phyloP scores from a whole-genome alignment of 2,888 invertebrate species.

The Acleris sparsana region DNA sequence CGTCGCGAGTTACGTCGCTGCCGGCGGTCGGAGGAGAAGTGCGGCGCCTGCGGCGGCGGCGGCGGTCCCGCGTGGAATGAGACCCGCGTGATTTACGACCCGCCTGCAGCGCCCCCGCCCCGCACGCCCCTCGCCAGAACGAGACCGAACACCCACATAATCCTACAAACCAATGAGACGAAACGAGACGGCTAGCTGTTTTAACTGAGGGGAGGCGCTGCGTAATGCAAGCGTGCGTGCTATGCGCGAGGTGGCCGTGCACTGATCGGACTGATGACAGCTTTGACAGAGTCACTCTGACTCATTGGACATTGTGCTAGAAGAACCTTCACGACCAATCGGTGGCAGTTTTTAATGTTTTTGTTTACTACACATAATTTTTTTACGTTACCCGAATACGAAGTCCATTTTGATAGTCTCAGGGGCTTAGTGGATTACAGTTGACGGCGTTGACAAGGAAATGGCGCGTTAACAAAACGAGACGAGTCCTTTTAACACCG shows the following conservation, averaged over 20 bases:
- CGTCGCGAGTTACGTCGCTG: slow-evolving; percentile 79
- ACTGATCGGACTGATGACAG: slow-evolving; percentile 80
- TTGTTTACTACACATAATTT: slow-evolving; percentile 54
- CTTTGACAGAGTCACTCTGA: slow-evolving; percentile 74
- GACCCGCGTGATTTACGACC: slow-evolving; percentile 83
- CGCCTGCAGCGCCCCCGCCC: slow-evolving; percentile 82
- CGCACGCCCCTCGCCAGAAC: slow-evolving; percentile 69
- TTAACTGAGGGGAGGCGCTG: slow-evolving; percentile 80
- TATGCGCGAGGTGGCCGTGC: slow-evolving; percentile 82
- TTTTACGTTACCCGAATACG: slow-evolving; percentile 32
- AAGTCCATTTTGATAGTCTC: slow-evolving; percentile 49
- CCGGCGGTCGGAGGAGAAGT: slow-evolving; percentile 78
- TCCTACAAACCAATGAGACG: slow-evolving; percentile 43
- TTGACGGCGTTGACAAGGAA: slow-evolving; percentile 75
- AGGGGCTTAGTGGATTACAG: slow-evolving; percentile 67
- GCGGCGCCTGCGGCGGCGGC: slow-evolving; percentile 80
- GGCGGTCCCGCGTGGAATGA: slow-evolving; percentile 84
- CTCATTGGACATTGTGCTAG: slow-evolving; percentile 64
- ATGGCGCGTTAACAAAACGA: slow-evolving; percentile 77
- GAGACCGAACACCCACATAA: slow-evolving; percentile 54
- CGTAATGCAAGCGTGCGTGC: slow-evolving; percentile 83
- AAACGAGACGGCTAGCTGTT: slow-evolving; percentile 67
- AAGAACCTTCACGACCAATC: slow-evolving; percentile 43
- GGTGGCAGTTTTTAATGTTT: slow-evolving; percentile 53
- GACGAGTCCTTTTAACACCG: slow-evolving; percentile 76